Percentiles rank a stretch among this genome's conserved stretches.
Conservation (phyloP, 2,113 vertebrate species). For the Anoplopoma fimbria region DNA sequence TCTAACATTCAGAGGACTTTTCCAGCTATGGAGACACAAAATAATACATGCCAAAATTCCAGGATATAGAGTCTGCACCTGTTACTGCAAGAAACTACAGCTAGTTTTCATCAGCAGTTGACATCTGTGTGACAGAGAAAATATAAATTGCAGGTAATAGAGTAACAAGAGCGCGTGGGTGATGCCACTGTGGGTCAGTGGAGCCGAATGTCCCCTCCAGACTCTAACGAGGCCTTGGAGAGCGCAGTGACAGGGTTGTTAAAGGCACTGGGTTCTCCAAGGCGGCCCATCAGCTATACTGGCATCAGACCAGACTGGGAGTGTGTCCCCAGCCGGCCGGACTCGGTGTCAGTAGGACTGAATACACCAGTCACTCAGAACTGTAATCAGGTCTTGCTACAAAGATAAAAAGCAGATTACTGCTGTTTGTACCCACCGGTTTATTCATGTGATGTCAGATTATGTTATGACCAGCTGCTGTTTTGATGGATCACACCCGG, state of each 20-base stretch:
- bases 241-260: constrained; percentile 58
- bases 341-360: constrained; percentile 47
- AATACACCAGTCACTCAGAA: constrained; percentile 64
- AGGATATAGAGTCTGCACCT: not conserved
- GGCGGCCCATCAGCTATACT: constrained; percentile 49
- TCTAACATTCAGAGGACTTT: constrained; percentile 19
- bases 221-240: constrained; percentile 60
- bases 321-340: constrained; percentile 23
- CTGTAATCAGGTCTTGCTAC: constrained; percentile 61
- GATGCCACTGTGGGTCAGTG: constrained; percentile 27
- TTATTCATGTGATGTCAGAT: constrained; percentile 66
- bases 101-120: constrained; percentile 32
- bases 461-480: constrained; percentile 69
- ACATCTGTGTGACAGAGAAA: constrained; percentile 37
- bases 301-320: constrained; percentile 51
- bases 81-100: not conserved
- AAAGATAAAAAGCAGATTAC: constrained; percentile 70
- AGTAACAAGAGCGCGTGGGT: constrained; percentile 10
- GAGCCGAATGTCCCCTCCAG: constrained; percentile 38
- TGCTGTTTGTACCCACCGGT: constrained; percentile 55
- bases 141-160: constrained; percentile 56
- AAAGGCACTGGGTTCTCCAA: constrained; percentile 32
- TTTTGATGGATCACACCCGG: constrained; percentile 62
- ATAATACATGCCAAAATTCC: not conserved
- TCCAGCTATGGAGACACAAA: not conserved